phyloP scores from a whole-genome alignment of 2,888 invertebrate genomes.

The Peribatodes rhomboidaria region DNA sequence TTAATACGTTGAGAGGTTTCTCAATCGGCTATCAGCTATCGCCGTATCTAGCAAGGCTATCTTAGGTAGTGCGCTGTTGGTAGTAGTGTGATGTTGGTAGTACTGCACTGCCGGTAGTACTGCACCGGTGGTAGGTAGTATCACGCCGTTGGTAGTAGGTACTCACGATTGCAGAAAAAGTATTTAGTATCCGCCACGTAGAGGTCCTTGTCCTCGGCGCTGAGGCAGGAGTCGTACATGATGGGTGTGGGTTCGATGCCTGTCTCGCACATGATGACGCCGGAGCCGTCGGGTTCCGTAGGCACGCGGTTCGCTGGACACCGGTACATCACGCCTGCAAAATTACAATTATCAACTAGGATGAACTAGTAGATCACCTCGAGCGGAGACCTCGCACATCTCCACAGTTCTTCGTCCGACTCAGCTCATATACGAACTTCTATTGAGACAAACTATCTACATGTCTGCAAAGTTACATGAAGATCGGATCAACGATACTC shows the following conservation, averaged over 20 bases:
- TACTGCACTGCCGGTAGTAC: background rate
- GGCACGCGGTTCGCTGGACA: slow-evolving; percentile 77
- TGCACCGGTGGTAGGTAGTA: background rate
- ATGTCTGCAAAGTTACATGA: too few relatives aligned
- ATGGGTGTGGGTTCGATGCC: slow-evolving; percentile 69
- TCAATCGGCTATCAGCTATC: too few relatives aligned
- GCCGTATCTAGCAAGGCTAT: too few relatives aligned
- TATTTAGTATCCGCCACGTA: slow-evolving; percentile 73
- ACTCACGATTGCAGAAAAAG: slow-evolving; percentile 82
- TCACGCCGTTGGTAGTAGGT: background rate
- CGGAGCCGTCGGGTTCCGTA: slow-evolving; percentile 78
- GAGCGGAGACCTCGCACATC: too few relatives aligned
- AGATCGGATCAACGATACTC: too few relatives aligned
- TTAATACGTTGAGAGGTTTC: too few relatives aligned
- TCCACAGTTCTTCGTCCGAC: too few relatives aligned
- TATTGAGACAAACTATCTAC: too few relatives aligned
- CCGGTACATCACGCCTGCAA: slow-evolving; percentile 44
- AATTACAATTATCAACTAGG: background rate
- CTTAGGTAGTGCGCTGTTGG: too few relatives aligned
- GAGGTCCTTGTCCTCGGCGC: slow-evolving; percentile 78
- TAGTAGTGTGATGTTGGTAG: background rate
- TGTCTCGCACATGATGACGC: slow-evolving; percentile 71
- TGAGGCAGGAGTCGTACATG: slow-evolving; percentile 79
- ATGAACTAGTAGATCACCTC: background rate
- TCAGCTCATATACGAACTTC: too few relatives aligned